Base-by-base conservation (phyloP, 2,888 invertebrate genomes). In the Amaurobius ferox region DNA sequence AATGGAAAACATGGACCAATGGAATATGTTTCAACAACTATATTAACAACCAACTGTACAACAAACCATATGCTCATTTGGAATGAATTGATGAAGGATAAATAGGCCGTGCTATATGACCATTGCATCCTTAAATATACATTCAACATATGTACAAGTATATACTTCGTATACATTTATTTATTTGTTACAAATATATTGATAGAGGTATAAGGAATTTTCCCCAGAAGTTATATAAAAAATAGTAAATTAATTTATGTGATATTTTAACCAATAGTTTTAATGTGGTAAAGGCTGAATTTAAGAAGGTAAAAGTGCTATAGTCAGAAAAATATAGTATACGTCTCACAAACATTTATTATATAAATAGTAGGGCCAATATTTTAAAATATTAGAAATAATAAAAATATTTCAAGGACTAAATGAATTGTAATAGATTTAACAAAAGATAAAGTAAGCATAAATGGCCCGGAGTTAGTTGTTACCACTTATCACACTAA, bases 31-130 rank as follows among this genome's bases (percentile, higher is more conserved):
- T 44, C 26, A 76, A 81, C 67, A 39, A 67, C 30, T 66, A 55
- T 55, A 55, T 39, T 71, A 68, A 76, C 39, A 81, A 74, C 19
- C 40, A 44, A 76, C 61, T 70, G 29, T 76, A 70, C 70, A 76
- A 70, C 76, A 70, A 68, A 61, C 61, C 39, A 30, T 40, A 74
- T 40, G 61, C 70, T 74, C 32, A 29, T 13, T 70, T 81, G 81
- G 74, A 76, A 81, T 81, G 81, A 74, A 39, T 11, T 35, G 13
- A 55, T 81, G 26, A 61, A 32, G 29, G 29, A 48, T 44, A 71
- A 40, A 39, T 74, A 39, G 23, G 28, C 23, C 28, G n/a, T 61
- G 11, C 23, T 11, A 13, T 64, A 29, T 28, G 64, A 64, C 64
- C 30, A 64, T 64, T 29, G 29, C 28, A 64, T 30, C 30, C 30